Percentiles rank a stretch among this genome's conserved stretches.
These are phyloP conservation scores for Carlito syrichta DNA, from an alignment of 2,113 vertebrate genomes.

Conservation along the genomic window DNA sequence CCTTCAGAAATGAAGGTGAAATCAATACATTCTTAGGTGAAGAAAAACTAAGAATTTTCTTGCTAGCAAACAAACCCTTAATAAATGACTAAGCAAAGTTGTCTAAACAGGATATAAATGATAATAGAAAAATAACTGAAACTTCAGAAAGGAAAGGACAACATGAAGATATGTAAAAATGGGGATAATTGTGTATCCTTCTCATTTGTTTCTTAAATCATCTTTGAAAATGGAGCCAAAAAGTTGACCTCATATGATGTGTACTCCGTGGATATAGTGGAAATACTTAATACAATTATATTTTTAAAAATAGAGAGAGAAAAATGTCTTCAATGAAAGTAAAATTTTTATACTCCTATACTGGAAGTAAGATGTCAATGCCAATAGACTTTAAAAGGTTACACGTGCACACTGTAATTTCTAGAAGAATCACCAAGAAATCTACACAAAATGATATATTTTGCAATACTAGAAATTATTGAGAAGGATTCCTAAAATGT, in stretches of 20 bases:
- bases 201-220: background rate
- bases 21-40: background rate
- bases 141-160: background rate
- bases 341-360: background rate
- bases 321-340: background rate
- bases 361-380: background rate
- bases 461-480: background rate
- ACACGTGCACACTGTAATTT: background rate
- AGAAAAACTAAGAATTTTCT: background rate
- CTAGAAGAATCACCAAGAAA: background rate
- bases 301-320: background rate
- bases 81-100: background rate
- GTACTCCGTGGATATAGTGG: background rate
- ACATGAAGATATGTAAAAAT: background rate
- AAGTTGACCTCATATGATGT: background rate
- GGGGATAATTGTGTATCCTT: too few species aligned
- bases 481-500: background rate
- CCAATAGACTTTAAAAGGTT: background rate
- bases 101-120: background rate
- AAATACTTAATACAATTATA: background rate
- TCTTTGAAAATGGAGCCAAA: background rate
- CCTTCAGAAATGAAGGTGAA: background rate
- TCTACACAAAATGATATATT: background rate
- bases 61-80: background rate
- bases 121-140: background rate